A percentile compares a stretch with the other conserved stretches of the same genome.
These are phyloP conservation scores for Heliconius ethilla DNA, from an alignment of 2,888 invertebrate genomes.

Conservation along the genomic window DNA sequence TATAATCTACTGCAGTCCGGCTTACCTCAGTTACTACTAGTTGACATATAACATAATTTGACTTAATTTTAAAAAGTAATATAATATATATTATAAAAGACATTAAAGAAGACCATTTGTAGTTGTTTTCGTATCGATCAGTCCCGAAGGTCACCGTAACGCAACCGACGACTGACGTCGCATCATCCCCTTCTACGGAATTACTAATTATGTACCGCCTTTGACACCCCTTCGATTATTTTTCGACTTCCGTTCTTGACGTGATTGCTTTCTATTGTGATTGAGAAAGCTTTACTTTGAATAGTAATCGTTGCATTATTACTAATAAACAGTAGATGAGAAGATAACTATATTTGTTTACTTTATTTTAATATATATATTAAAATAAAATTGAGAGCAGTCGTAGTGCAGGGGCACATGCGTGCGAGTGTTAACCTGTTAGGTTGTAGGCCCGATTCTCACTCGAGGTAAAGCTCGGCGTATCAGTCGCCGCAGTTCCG, in stretches of 20 bases:
- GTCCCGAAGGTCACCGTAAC: slow-evolving; percentile 22
- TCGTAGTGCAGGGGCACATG: no score
- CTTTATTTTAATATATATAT: no score
- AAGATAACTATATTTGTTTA: no score
- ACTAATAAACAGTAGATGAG: no score
- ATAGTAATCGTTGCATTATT: no score
- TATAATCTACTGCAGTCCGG: no score
- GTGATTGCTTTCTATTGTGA: not conserved
- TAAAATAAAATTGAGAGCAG: no score
- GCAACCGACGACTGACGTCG: slow-evolving; percentile 11
- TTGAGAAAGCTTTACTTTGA: not conserved
- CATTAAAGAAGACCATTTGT: slow-evolving; percentile 23
- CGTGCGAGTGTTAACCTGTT: no score
- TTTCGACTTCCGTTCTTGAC: not conserved
- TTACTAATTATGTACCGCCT: slow-evolving; percentile 10
- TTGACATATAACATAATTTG: no score
- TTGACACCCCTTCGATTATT: slow-evolving; percentile 1
- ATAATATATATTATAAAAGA: not conserved
- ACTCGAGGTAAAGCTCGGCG: not conserved
- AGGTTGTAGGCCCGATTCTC: not conserved
- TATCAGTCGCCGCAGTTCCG: not conserved
- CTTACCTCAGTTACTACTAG: no score
- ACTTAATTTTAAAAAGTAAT: no score
- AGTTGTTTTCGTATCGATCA: slow-evolving; percentile 28
- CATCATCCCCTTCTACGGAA: slow-evolving; percentile 2